Percentiles rank a stretch among this genome's conserved stretches.
Evolutionary conservation across 2,113 vertebrate species (phyloP).

Genomic region (Urocolius indicus): DNA sequence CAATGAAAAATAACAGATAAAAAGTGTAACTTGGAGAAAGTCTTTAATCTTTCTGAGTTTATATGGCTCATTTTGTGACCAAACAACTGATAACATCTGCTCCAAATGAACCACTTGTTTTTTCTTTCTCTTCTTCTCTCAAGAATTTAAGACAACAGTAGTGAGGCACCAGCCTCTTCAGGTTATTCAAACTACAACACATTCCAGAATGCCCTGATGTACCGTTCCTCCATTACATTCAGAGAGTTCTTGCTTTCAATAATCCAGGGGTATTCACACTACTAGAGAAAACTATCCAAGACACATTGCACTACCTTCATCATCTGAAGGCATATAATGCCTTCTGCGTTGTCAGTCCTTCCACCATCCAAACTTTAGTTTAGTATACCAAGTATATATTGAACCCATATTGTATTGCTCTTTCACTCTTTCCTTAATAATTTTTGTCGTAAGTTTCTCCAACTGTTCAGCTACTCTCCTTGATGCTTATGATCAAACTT

Average conservation of each 20-base stretch:
- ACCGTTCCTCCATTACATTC: not conserved
- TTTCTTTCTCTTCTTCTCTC: not conserved
- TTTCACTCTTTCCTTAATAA: not conserved
- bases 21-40: not conserved
- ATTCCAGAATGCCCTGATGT: not conserved
- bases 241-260: not conserved
- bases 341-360: not conserved
- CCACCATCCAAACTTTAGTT: not conserved
- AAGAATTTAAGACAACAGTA: not conserved
- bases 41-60: not conserved
- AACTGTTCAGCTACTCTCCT: not conserved
- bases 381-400: not conserved
- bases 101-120: not conserved
- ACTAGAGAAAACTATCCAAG: not conserved
- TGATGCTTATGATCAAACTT: not conserved
- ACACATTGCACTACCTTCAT: not conserved
- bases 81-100: not conserved
- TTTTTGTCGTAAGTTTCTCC: not conserved
- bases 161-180: not conserved
- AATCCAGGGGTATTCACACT: not conserved
- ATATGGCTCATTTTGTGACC: not conserved
- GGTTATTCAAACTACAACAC: not conserved
- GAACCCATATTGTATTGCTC: not conserved
- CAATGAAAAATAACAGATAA: not conserved
- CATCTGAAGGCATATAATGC: fast-evolving